Conservation (phyloP, 23 tunicate species). For the Aplidium turbinatum region DNA sequence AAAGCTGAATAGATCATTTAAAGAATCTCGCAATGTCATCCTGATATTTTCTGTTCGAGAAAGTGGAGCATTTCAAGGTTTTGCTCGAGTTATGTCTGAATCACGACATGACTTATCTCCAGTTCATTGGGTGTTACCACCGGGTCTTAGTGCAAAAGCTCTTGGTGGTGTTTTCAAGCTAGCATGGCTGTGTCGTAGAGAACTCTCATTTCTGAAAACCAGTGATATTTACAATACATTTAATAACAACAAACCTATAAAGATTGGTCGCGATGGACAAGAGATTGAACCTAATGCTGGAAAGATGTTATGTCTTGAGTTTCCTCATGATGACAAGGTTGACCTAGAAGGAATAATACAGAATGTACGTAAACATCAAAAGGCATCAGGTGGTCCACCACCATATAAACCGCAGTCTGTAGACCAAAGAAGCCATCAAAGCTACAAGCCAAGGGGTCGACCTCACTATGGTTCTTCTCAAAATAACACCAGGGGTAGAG, state of each 20-base stretch:
- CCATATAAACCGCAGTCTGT: slow-evolving; percentile 43
- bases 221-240: slow-evolving; percentile 68
- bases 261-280: slow-evolving; percentile 94
- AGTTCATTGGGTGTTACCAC: slow-evolving; percentile 87
- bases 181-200: slow-evolving; percentile 81
- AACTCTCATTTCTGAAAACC: slow-evolving; percentile 79
- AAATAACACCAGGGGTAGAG: not conserved
- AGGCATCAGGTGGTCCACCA: slow-evolving; percentile 71
- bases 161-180: slow-evolving; percentile 87
- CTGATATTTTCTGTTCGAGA: slow-evolving; percentile 80
- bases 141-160: slow-evolving; percentile 76
- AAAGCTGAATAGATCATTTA: slow-evolving; percentile 65
- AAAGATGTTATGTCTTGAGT: slow-evolving; percentile 79
- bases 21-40: slow-evolving; percentile 83
- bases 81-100: slow-evolving; percentile 68
- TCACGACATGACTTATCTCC: slow-evolving; percentile 73
- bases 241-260: slow-evolving; percentile 80
- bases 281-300: slow-evolving; percentile 95
- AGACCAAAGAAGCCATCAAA: not conserved
- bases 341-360: slow-evolving; percentile 83
- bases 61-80: slow-evolving; percentile 96
- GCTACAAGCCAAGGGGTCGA: not conserved
- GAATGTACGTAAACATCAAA: slow-evolving; percentile 55
- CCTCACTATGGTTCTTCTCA: not conserved
- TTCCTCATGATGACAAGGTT: slow-evolving; percentile 88